Base-by-base conservation (phyloP, 2,888 invertebrate species). In the Cartodere bifasciata region DNA sequence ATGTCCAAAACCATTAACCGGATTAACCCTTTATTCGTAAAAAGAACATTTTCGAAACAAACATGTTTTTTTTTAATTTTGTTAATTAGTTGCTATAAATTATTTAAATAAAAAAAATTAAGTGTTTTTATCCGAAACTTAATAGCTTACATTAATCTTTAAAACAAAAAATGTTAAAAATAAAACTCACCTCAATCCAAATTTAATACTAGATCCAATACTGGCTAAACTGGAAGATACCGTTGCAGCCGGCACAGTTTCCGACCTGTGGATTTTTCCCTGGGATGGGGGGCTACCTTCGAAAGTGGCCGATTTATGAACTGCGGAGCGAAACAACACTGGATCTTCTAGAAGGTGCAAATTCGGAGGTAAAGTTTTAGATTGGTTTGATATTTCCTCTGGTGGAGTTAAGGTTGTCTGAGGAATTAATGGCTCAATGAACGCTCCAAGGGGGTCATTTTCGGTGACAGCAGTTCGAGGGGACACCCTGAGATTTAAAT, bases 391-490 rank as follows among this genome's bases (percentile, higher is more conserved):
- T 45, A 23, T 15, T 13, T 41, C 21, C 32, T 43, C 38, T 45
- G 48, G 31, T 37, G 41, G 41, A 14, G 49, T 41, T 5, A 48
- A 32, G 6, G 38, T 22, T 17, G 46, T 40, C 15, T 50, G 52
- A 28, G 44, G 39, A 33, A 42, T 29, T 16, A 37, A 28, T 2
- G 53, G 53, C 29, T 58, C 63, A 33, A 67, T 58, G 2, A 91
- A 64, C 3, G 90, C 87, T 4, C 91, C 92, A 13, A 92, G 63
- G 0, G 92, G 92, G 63, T 92, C 92, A 58, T 91, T 88, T 50
- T 85, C 76, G 0, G 90, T 82, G 1, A 92, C 88, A 0, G 87
- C 83, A 2, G 87, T 88, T 33, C 87, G 69, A 17, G 77, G 78
- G 1, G 81, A 78, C 27, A 74, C 60, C 49, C 77, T 78, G 52